A percentile compares a stretch with the other conserved stretches of the same genome.
phyloP scores from a whole-genome alignment of 2,888 invertebrate species.

The Yponomeuta malinellus region DNA sequence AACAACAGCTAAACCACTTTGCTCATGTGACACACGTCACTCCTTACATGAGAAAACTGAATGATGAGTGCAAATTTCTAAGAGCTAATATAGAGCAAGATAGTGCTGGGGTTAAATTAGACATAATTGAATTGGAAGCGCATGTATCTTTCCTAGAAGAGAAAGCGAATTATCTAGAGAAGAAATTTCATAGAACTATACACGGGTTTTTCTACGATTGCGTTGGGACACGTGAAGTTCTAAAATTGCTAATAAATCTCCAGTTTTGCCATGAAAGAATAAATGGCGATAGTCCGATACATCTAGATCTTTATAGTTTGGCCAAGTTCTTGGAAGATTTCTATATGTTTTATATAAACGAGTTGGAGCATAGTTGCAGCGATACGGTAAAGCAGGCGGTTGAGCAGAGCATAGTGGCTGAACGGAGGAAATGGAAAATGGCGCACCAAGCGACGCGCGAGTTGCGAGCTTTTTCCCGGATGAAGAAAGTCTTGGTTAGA shows the following conservation, averaged over 20 bases:
- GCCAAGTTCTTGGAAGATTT: conserved; percentile 76
- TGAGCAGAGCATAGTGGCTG: conserved; percentile 64
- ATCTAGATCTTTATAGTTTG: conserved; percentile 70
- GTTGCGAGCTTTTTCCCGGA: conserved; percentile 63
- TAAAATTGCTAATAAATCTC: conserved; percentile 75
- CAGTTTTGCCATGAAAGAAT: conserved; percentile 79
- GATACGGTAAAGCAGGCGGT: conserved; percentile 70
- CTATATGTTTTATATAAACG: conserved; percentile 66
- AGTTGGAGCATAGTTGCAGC: conserved; percentile 73
- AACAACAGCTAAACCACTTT: conserved; percentile 79
- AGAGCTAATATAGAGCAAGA: conserved; percentile 53
- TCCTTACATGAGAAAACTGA: conserved; percentile 66
- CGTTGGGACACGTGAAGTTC: conserved; percentile 71
- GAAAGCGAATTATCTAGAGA: conserved; percentile 65
- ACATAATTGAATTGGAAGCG: conserved; percentile 43
- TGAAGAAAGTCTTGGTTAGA: conserved; percentile 59
- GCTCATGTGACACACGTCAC: conserved; percentile 75
- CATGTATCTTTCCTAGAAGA: conserved; percentile 61
- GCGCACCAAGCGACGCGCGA: conserved; percentile 76
- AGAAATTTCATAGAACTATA: conserved; percentile 71
- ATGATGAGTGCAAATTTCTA: conserved; percentile 57
- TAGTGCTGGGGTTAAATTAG: conserved; percentile 33
- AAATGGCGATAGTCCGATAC: conserved; percentile 74
- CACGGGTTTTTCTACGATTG: conserved; percentile 73
- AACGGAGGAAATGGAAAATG: conserved; percentile 62